Evolutionary conservation across 23 tunicate species (phyloP).

Genomic region (Ascidia mentula): DNA sequence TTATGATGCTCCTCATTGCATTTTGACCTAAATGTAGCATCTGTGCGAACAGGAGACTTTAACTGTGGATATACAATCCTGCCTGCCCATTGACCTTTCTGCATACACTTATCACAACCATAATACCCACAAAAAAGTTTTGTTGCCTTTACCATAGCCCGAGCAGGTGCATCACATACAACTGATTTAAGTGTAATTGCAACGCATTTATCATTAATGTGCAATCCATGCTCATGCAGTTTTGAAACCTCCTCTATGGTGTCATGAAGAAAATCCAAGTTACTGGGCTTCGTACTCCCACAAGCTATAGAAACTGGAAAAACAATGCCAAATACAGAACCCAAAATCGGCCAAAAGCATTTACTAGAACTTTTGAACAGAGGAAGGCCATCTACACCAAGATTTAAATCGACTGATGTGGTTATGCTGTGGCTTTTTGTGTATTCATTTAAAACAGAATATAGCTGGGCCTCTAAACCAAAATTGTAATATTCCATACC

Average conservation of each 20-base stretch:
- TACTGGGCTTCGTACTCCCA: not conserved
- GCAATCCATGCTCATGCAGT: conserved; percentile 19
- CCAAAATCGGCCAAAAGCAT: conserved; percentile 44
- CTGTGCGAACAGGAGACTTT: conserved; percentile 15
- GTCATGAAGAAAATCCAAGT: not conserved
- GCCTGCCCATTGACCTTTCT: conserved; percentile 32
- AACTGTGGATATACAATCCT: conserved; percentile 13
- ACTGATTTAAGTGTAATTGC: conserved; percentile 7
- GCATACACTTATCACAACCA: conserved; percentile 44
- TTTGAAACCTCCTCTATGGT: conserved; percentile 21
- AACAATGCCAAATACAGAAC: not conserved
- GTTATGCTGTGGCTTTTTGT: not conserved
- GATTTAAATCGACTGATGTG: not conserved
- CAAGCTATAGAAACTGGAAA: not conserved
- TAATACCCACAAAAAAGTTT: conserved; percentile 43
- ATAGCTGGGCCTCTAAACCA: not conserved
- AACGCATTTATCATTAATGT: not conserved
- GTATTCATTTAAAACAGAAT: not conserved
- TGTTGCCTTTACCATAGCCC: conserved; percentile 39
- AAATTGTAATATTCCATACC: not conserved
- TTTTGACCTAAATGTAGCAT: not conserved
- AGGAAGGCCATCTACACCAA: conserved; percentile 44
- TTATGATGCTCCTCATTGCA: conserved; percentile 44
- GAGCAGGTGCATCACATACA: conserved; percentile 60
- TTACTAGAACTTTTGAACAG: conserved; percentile 25